Conservation (phyloP, 2,797 vertebrate genomes). For the Sebastes kiyomatsui region DNA sequence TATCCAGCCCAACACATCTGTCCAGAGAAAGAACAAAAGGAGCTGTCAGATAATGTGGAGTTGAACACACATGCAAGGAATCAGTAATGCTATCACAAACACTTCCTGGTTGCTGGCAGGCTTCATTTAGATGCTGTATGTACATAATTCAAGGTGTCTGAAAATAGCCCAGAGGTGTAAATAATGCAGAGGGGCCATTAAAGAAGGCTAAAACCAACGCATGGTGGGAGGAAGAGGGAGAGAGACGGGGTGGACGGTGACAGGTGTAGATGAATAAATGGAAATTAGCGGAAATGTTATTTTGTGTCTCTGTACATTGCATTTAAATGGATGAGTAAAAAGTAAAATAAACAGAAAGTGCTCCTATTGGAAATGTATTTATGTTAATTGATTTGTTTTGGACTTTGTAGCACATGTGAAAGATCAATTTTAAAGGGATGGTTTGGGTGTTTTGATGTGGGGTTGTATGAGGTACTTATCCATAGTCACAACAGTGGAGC, state of each 20-base stretch:
- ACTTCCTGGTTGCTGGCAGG: constrained; percentile 41
- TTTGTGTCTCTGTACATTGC: not conserved
- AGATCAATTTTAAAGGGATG: no score
- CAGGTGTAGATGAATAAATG: constrained; percentile 12
- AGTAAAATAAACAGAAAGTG: not conserved
- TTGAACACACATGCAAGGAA: constrained; percentile 4
- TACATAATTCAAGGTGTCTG: constrained; percentile 66
- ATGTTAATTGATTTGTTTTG: not conserved
- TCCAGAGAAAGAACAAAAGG: constrained; percentile 5
- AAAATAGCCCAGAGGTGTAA: constrained; percentile 70
- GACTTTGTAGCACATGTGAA: not conserved
- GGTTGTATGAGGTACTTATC: no score
- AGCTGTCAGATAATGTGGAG: not conserved
- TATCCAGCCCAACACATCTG: constrained; percentile 10
- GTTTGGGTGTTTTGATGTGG: no score
- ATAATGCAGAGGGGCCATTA: constrained; percentile 69
- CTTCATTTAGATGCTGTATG: constrained; percentile 54
- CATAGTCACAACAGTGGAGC: no score
- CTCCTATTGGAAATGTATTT: not conserved
- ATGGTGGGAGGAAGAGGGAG: not conserved
- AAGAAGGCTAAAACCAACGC: constrained; percentile 53
- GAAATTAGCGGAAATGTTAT: constrained; percentile 11
- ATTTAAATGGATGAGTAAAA: not conserved
- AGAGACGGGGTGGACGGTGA: constrained; percentile 15
- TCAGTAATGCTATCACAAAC: constrained; percentile 54